Conservation (phyloP, 2,113 vertebrate genomes). For the Oophaga pumilio region DNA sequence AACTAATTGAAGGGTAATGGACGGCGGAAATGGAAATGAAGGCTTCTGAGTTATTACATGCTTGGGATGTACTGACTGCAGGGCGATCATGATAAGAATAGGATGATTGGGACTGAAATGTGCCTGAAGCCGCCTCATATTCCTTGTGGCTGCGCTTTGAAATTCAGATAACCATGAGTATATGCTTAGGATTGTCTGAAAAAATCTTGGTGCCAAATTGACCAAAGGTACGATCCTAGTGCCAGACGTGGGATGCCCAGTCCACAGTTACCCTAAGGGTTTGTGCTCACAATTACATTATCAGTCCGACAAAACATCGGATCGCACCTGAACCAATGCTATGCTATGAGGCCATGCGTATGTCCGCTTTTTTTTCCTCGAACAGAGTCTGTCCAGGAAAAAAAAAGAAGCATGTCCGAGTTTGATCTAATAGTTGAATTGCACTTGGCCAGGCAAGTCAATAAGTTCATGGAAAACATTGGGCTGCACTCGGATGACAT, state of each 20-base stretch:
- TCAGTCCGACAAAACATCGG: too few relatives aligned
- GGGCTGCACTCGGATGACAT: too few relatives aligned
- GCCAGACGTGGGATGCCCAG: not conserved
- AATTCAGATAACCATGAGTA: constrained; percentile 7
- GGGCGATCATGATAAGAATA: constrained; percentile 50
- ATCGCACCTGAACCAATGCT: too few relatives aligned
- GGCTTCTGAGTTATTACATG: constrained; percentile 35
- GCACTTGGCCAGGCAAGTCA: too few relatives aligned
- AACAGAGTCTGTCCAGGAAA: too few relatives aligned
- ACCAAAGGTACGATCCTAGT: not conserved
- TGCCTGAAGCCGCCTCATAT: constrained; percentile 17
- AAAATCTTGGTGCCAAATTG: not conserved
- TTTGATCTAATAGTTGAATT: too few relatives aligned
- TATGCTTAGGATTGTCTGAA: not conserved
- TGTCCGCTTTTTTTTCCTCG: too few relatives aligned
- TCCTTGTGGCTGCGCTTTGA: constrained; percentile 17
- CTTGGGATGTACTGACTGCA: constrained; percentile 38
- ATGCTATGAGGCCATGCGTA: too few relatives aligned
- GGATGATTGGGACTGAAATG: constrained; percentile 26
- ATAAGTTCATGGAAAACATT: too few relatives aligned
- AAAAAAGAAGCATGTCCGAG: too few relatives aligned
- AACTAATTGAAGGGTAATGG: constrained; percentile 35
- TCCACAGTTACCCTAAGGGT: not conserved
- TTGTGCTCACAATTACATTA: too few relatives aligned
- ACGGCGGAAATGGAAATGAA: constrained; percentile 32